A percentile compares a stretch with the other conserved stretches of the same genome.
These are phyloP conservation scores for Thereva nobilitata DNA, from an alignment of 2,888 invertebrate genomes.

Conservation along the genomic window DNA sequence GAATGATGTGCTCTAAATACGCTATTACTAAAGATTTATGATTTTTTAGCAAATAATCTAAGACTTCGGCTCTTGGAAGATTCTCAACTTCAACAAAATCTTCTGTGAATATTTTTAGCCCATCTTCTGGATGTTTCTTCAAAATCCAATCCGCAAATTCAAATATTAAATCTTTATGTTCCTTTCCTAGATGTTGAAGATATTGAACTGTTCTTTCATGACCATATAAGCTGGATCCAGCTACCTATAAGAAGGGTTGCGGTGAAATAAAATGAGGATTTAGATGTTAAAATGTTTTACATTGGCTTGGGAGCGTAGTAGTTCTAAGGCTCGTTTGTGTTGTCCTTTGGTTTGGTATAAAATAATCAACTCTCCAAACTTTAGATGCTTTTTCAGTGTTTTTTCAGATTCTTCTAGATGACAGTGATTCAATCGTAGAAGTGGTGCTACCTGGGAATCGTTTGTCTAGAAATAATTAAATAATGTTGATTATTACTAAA, in stretches of 20 bases:
- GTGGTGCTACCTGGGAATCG: constrained; percentile 89
- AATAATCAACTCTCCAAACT: constrained; percentile 91
- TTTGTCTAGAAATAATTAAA: constrained; percentile 72
- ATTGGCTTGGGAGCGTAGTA: constrained; percentile 77
- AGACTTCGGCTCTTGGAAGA: constrained; percentile 83
- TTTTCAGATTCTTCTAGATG: constrained; percentile 92
- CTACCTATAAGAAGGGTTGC: constrained; percentile 40
- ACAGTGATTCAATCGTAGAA: constrained; percentile 89
- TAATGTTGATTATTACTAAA: background rate
- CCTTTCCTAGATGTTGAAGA: constrained; percentile 82
- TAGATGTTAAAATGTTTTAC: constrained; percentile 57
- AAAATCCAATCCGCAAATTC: constrained; percentile 95
- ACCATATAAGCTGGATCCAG: constrained; percentile 72
- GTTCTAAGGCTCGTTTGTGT: constrained; percentile 87
- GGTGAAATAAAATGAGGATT: background rate
- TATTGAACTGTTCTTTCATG: constrained; percentile 86
- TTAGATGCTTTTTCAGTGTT: constrained; percentile 82
- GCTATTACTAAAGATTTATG: constrained; percentile 83
- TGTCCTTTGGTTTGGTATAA: constrained; percentile 93
- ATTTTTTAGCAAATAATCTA: constrained; percentile 84
- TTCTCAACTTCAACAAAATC: constrained; percentile 85
- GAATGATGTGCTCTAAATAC: constrained; percentile 93
- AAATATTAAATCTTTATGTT: constrained; percentile 85
- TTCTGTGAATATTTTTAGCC: constrained; percentile 86
- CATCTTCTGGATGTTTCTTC: constrained; percentile 82